Evolutionary conservation across 2,113 vertebrate species (phyloP).

Genomic region (Peromyscus polionotus): DNA sequence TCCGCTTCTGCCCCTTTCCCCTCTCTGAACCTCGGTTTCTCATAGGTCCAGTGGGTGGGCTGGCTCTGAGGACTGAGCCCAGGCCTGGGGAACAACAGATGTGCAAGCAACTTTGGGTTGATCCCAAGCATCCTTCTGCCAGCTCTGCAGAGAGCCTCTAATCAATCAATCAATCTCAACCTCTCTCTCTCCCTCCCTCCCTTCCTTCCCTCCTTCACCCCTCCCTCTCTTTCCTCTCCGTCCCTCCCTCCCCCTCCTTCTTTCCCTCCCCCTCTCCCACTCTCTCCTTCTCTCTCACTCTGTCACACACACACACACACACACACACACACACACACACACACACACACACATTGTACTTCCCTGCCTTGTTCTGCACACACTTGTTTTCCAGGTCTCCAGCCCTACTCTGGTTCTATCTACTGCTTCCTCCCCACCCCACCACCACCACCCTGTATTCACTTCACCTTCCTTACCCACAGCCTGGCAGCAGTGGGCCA

Average conservation of each 20-base stretch:
- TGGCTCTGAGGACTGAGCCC: background rate
- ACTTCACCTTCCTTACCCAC: background rate
- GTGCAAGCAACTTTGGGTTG: background rate
- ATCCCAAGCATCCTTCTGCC: background rate
- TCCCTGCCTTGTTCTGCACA: background rate
- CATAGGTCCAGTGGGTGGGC: too few relatives aligned
- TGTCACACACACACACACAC: background rate
- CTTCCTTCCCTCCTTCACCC: too few relatives aligned
- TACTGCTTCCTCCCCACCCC: background rate
- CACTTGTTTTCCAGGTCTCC: background rate
- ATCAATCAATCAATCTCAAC: background rate
- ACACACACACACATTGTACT: background rate
- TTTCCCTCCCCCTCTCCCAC: too few relatives aligned
- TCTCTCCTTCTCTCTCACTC: background rate
- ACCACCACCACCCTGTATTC: background rate
- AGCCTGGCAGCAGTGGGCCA: background rate
- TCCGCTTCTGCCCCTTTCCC: background rate
- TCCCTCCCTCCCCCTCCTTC: too few relatives aligned
- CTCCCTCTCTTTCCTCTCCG: too few relatives aligned
- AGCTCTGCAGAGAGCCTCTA: background rate
- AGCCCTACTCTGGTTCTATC: background rate
- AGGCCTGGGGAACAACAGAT: background rate
- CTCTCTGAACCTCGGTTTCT: background rate
- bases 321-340: background rate
- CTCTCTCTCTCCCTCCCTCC: background rate